Base-by-base conservation (phyloP, 2,888 invertebrate genomes). In the Morpho achilles region DNA sequence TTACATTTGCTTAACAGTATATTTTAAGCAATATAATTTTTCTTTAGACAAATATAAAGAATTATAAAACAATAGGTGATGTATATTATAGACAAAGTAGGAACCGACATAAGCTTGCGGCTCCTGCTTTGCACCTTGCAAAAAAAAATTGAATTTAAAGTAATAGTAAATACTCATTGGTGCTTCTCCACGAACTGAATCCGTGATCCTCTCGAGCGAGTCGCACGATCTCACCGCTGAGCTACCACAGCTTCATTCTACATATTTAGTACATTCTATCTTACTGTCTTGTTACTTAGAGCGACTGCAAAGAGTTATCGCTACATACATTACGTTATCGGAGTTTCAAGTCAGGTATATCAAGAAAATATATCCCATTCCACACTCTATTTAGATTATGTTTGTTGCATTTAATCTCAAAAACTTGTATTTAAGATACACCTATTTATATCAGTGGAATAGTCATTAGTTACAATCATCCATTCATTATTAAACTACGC, bases 391-490 rank as follows among this genome's bases (percentile, higher is more conserved):
- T 54, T 48, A 54, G 57, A 59, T 62, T 51, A 59, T 48, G 52
- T 55, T 55, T 50, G 42, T 55, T 50, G 49, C 43, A 43, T 50
- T 62, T 51, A 51, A 57, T 62, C 53, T 59, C 43, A 51, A 62
- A 59, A 62, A 54, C 40, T 56, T 59, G 56, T 57, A 56, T 62
- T 62, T 51, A 32, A 54, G 42, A 53, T 50, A 44, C 39, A 48
- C 56, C 59, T 59, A 61, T 61, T 61, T 59, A 58, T 61, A 61
- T 59, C 53, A 51, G 45, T 2, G 32, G 3, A 42, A 51, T 50
- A 48, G 59, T 62, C 62, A 62, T 62, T 62, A 54, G 53, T 56
- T 54, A 57, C 53, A 32, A 42, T 43, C 41, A 9, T 39, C 9
- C 32, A 45, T 50, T 10, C 8, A 39, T 43, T 2, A 16, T 8